These are phyloP conservation scores for Pipra filicauda DNA, from an alignment of 2,113 vertebrate species.

Conservation along the genomic window DNA sequence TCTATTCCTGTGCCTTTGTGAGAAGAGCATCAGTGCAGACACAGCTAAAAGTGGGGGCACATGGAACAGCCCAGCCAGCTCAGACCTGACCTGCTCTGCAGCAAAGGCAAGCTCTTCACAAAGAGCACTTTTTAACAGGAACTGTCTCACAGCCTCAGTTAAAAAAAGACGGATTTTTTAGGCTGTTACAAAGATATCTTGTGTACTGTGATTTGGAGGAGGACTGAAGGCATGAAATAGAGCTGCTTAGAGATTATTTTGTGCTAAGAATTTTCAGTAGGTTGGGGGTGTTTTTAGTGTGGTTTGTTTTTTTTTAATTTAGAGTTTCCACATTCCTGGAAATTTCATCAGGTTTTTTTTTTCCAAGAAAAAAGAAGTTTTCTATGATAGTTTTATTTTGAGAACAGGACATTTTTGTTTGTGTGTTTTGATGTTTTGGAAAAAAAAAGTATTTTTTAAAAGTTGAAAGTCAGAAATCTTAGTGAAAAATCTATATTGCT, in stretches of 20 bases:
- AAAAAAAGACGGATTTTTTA: neutral
- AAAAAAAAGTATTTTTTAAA: neutral
- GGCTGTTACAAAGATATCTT: neutral
- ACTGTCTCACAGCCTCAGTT: neutral
- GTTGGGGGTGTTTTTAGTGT: neutral
- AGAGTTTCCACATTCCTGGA: neutral
- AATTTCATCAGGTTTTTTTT: neutral
- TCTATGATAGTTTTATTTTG: neutral
- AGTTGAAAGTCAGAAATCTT: neutral
- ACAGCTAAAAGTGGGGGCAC: neutral
- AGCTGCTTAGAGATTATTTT: neutral
- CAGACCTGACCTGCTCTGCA: neutral
- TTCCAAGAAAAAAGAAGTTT: neutral
- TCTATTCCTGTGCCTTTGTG: fast-evolving
- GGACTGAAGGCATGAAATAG: neutral
- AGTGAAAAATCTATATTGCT: neutral
- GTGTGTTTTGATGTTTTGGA: neutral
- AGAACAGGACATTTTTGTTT: neutral
- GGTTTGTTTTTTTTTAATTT: neutral
- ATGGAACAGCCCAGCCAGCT: no score
- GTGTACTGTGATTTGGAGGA: neutral
- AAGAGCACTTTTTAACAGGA: neutral
- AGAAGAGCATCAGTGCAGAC: neutral
- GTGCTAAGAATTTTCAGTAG: neutral
- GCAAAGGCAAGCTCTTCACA: neutral